These are phyloP conservation scores for Premnoplex brunnescens DNA, from an alignment of 2,797 vertebrate species.

Conservation along the genomic window DNA sequence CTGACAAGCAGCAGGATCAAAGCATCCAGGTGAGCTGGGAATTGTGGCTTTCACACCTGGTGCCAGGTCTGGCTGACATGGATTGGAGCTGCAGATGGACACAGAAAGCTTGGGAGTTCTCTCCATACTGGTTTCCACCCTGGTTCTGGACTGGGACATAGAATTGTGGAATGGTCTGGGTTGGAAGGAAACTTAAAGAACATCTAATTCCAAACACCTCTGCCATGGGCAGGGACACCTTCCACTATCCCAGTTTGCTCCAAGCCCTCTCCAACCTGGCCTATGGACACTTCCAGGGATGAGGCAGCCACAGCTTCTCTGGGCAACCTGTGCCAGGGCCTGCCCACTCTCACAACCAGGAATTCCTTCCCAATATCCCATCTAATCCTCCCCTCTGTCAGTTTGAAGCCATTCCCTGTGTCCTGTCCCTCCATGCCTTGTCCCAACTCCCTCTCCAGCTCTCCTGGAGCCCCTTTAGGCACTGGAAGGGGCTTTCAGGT, in stretches of 20 bases:
- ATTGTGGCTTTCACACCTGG: neutral
- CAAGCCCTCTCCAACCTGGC: rapidly evolving
- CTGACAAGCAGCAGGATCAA: neutral
- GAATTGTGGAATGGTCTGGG: neutral
- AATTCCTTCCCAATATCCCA: neutral
- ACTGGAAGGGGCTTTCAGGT: rapidly evolving
- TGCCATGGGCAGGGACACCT: neutral
- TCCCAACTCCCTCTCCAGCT: neutral
- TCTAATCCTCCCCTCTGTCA: rapidly evolving
- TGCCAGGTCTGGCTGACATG: neutral
- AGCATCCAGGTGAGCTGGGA: neutral
- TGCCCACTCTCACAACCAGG: rapidly evolving
- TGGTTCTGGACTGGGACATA: rapidly evolving
- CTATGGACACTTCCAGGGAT: neutral
- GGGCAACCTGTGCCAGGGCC: neutral
- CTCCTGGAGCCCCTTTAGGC: neutral
- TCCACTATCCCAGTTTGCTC: rapidly evolving
- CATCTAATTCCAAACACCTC: rapidly evolving
- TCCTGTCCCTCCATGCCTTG: neutral
- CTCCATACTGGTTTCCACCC: neutral
- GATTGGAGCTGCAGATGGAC: neutral
- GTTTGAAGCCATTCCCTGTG: neutral
- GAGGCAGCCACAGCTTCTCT: neutral
- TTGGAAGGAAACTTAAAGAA: neutral
- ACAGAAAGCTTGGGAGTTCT: neutral